Percentiles rank a stretch among this genome's conserved stretches.
Conservation (phyloP, 2,888 invertebrate genomes). For the Epinotia nisella region DNA sequence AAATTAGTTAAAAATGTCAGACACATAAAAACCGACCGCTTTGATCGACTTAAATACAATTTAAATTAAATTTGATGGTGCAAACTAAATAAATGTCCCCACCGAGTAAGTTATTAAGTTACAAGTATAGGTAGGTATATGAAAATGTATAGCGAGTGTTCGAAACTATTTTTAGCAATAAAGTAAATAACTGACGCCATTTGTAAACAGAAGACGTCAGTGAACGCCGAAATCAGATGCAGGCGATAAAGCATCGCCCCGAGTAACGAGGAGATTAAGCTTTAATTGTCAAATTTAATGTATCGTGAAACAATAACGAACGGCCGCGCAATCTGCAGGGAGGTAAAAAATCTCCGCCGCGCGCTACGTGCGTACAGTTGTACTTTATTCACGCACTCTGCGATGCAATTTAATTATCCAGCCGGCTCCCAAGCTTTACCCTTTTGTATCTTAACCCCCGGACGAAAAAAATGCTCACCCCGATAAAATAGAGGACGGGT, state of each 20-base stretch:
- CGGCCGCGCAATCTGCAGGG: slow-evolving; percentile 44
- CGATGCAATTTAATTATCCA: slow-evolving; percentile 84
- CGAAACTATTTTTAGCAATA: not conserved
- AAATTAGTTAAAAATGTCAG: too few species aligned
- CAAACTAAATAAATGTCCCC: too few species aligned
- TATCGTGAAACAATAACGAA: slow-evolving; percentile 60
- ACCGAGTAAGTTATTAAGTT: not conserved
- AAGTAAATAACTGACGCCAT: slow-evolving; percentile 11
- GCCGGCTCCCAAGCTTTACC: slow-evolving; percentile 81
- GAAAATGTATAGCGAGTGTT: not conserved
- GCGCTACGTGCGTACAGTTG: slow-evolving; percentile 45
- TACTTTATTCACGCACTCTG: slow-evolving; percentile 54
- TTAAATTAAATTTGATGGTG: too few species aligned
- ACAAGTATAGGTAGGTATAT: too few species aligned
- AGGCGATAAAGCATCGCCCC: slow-evolving; percentile 47
- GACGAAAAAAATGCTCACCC: slow-evolving; percentile 84
- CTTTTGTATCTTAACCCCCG: slow-evolving; percentile 85
- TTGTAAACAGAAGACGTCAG: not conserved
- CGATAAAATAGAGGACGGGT: slow-evolving; percentile 84
- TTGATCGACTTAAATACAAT: too few species aligned
- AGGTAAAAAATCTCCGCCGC: slow-evolving; percentile 11
- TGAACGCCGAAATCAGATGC: slow-evolving; percentile 37
- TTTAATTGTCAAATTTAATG: slow-evolving; percentile 70
- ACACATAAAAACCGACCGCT: too few species aligned
- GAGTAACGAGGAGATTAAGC: slow-evolving; percentile 57